phyloP scores from a whole-genome alignment of 2,113 vertebrate genomes.

The Paradoxurus hermaphroditus region DNA sequence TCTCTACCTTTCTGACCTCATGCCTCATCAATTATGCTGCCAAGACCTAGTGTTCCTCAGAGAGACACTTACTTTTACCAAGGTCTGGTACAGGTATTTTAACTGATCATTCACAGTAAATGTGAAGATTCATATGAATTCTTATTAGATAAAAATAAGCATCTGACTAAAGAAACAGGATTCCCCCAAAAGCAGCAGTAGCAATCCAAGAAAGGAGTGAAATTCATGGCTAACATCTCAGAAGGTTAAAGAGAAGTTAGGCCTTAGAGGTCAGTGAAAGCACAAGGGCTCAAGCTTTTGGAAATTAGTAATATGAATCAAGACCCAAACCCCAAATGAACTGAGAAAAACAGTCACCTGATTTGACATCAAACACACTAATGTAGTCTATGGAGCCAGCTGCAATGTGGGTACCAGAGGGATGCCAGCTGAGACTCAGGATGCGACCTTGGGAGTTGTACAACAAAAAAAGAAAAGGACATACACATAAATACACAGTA shows the following conservation, averaged over 20 bases:
- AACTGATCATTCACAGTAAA: background rate
- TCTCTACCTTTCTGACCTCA: background rate
- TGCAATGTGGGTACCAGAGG: slow-evolving; percentile 84
- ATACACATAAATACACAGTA: slow-evolving; percentile 25
- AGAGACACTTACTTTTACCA: background rate
- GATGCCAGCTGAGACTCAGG: slow-evolving; percentile 93
- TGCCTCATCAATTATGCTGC: background rate
- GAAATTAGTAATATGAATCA: slow-evolving; percentile 30
- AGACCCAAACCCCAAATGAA: slow-evolving; percentile 27
- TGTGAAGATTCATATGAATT: background rate
- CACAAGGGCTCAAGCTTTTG: background rate
- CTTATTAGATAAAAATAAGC: background rate
- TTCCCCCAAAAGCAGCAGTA: background rate
- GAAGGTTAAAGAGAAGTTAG: background rate
- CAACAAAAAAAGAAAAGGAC: slow-evolving; percentile 42
- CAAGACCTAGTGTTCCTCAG: background rate
- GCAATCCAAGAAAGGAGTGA: background rate
- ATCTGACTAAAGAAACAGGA: background rate
- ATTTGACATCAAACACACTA: slow-evolving; percentile 85
- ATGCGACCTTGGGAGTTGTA: slow-evolving; percentile 86
- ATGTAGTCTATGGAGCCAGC: slow-evolving; percentile 91
- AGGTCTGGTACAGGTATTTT: background rate
- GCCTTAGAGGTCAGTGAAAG: background rate
- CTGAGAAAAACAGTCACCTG: slow-evolving; percentile 83
- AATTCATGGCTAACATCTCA: background rate